phyloP scores from a whole-genome alignment of 2,113 vertebrate genomes.

The Pseudolaguvia tuberculata region DNA sequence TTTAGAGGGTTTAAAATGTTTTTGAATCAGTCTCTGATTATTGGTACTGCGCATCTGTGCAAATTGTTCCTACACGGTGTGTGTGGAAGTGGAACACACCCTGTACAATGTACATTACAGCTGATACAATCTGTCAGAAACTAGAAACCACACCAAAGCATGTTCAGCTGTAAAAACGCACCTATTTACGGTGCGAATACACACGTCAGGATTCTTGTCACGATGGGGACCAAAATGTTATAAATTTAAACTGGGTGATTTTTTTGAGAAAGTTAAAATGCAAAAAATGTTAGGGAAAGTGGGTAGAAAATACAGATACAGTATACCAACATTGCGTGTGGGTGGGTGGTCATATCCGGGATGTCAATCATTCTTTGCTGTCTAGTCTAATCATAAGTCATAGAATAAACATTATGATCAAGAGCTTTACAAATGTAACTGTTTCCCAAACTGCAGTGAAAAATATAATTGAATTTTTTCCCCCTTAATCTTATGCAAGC shows the following conservation, averaged over 20 bases:
- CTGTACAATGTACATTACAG: background rate
- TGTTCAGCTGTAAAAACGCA: too few species aligned
- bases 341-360: background rate
- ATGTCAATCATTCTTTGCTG: background rate
- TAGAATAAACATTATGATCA: too few species aligned
- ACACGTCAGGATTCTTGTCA: too few species aligned
- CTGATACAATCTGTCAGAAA: background rate
- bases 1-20: background rate
- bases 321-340: too few species aligned
- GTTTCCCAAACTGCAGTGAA: too few species aligned
- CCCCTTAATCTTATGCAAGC: background rate
- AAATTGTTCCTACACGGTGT: background rate
- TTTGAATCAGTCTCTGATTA: background rate
- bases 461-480: too few species aligned
- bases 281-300: too few species aligned
- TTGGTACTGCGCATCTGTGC: background rate
- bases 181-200: too few species aligned
- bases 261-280: too few species aligned
- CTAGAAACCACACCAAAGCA: background rate
- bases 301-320: too few species aligned
- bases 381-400: background rate
- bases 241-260: too few species aligned
- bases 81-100: background rate
- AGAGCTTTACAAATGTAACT: background rate
- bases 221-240: too few species aligned